phyloP scores from a whole-genome alignment of 2,113 vertebrate species.

The Lontra canadensis region DNA sequence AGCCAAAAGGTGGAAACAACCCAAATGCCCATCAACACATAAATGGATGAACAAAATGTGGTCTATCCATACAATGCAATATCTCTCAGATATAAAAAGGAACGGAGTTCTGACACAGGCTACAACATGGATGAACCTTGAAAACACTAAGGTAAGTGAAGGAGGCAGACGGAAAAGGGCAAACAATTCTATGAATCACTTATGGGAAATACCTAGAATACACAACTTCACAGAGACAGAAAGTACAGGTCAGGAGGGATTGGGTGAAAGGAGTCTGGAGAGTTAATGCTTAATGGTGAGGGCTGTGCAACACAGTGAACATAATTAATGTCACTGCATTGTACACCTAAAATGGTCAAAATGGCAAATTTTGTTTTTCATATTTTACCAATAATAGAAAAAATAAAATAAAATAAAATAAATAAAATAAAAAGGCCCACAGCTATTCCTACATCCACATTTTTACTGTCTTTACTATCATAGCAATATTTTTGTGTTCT shows the following conservation, averaged over 20 bases:
- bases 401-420: too few species aligned
- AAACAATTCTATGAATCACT: neutral
- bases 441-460: neutral
- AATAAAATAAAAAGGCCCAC: neutral
- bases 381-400: neutral
- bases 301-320: neutral
- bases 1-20: neutral
- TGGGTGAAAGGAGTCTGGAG: neutral
- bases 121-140: neutral
- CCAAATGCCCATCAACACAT: neutral
- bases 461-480: neutral
- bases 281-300: neutral
- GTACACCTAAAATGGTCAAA: neutral
- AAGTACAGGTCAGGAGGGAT: neutral
- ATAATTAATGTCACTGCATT: neutral
- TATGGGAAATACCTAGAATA: neutral
- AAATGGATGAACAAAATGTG: neutral
- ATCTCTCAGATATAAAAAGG: neutral
- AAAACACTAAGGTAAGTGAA: neutral
- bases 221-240: neutral
- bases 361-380: neutral
- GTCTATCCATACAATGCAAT: neutral
- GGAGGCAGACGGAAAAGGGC: neutral
- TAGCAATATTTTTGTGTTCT: neutral
- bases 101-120: neutral